phyloP scores from a whole-genome alignment of 2,888 invertebrate genomes.

The Acronicta alni region DNA sequence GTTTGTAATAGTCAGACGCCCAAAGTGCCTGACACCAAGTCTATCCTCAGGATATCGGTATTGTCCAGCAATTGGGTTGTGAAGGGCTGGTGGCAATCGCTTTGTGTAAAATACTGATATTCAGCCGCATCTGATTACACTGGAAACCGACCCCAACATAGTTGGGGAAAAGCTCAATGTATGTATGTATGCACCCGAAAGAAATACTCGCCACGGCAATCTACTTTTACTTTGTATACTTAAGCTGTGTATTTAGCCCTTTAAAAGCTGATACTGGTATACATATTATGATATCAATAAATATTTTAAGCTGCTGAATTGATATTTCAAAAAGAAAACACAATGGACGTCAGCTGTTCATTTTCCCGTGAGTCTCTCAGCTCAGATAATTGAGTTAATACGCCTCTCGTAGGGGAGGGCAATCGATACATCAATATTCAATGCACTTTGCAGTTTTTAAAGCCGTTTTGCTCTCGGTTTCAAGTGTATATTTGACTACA shows the following conservation, averaged over 20 bases:
- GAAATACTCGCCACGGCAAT: too few relatives aligned
- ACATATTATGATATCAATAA: neutral
- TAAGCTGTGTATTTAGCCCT: neutral
- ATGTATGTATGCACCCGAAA: too few relatives aligned
- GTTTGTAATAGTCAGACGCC: too few relatives aligned
- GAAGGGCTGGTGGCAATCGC: too few relatives aligned
- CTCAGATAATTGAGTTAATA: conserved; percentile 42
- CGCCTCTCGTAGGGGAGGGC: conserved; percentile 13
- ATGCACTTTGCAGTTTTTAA: conserved; percentile 20
- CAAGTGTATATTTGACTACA: neutral
- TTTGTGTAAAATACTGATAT: too few relatives aligned
- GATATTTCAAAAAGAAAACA: conserved; percentile 7
- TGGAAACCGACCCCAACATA: too few relatives aligned
- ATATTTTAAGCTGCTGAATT: neutral
- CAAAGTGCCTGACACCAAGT: too few relatives aligned
- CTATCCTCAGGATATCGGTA: too few relatives aligned
- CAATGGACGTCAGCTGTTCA: conserved; percentile 31
- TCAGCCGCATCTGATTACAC: too few relatives aligned
- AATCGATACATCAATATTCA: conserved; percentile 43
- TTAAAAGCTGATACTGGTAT: neutral
- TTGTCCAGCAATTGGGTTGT: too few relatives aligned
- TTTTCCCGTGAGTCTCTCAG: conserved; percentile 33
- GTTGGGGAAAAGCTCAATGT: too few relatives aligned
- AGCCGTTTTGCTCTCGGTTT: neutral
- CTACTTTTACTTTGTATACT: too few relatives aligned